phyloP scores from a whole-genome alignment of 1,140 invertebrate genomes.

The Drosophila neocordata region DNA sequence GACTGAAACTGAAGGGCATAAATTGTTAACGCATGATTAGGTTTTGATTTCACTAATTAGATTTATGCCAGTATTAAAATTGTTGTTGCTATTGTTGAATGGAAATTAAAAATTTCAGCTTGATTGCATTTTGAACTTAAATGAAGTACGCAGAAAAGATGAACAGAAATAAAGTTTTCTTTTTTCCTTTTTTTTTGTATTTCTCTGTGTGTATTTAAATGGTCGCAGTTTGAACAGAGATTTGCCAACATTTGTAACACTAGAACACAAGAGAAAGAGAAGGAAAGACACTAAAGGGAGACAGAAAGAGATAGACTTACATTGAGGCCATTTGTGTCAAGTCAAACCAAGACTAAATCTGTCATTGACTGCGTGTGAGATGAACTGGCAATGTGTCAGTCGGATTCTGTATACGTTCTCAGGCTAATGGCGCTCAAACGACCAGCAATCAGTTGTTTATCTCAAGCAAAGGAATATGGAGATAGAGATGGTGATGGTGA shows the following conservation, averaged over 20 bases:
- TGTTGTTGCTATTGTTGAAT: slow-evolving; percentile 47
- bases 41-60: slow-evolving; percentile 79
- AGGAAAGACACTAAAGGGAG: not conserved
- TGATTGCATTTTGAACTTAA: slow-evolving; percentile 40
- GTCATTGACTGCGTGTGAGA: slow-evolving; percentile 63
- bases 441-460: slow-evolving; percentile 78
- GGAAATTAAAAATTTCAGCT: slow-evolving; percentile 79
- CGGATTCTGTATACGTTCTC: slow-evolving; percentile 31
- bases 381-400: slow-evolving; percentile 78
- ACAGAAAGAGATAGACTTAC: slow-evolving; percentile 13
- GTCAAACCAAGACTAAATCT: slow-evolving; percentile 72
- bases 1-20: slow-evolving; percentile 67
- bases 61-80: slow-evolving; percentile 77
- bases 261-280: slow-evolving; percentile 12
- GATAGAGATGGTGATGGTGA: not conserved
- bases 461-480: slow-evolving; percentile 18
- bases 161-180: not conserved
- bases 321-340: slow-evolving; percentile 52
- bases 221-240: slow-evolving; percentile 60
- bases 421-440: slow-evolving; percentile 75
- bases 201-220: slow-evolving; percentile 38
- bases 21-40: slow-evolving; percentile 81
- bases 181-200: no score
- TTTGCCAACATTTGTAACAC: slow-evolving; percentile 69
- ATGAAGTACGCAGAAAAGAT: not conserved